Percentiles rank a stretch among this genome's conserved stretches.
Conservation (phyloP, 2,113 vertebrate species). For the Stegostoma tigrinum region DNA sequence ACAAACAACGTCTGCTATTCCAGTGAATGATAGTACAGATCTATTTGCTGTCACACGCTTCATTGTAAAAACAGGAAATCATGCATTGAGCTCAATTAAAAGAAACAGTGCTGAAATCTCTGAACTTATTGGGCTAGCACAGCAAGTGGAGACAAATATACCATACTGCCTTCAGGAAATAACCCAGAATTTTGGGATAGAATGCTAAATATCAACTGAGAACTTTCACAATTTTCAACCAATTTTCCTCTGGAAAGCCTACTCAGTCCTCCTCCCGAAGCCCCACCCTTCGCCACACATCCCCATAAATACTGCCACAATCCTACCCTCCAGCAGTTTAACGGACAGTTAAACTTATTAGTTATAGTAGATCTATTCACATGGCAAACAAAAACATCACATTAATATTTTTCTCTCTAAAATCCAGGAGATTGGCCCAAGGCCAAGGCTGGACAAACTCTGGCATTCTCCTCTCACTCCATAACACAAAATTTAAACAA, state of each 20-base stretch:
- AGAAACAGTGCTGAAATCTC: not conserved
- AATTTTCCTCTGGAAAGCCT: not conserved
- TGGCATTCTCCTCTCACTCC: not conserved
- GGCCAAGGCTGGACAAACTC: not conserved
- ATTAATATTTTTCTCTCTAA: not conserved
- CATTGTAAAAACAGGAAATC: not conserved
- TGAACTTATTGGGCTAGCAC: not conserved
- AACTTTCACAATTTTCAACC: not conserved
- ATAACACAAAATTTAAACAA: conserved; percentile 18
- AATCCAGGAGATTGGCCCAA: not conserved
- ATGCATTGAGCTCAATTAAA: not conserved
- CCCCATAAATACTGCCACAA: not conserved
- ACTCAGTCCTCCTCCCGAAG: not conserved
- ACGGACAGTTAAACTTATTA: not conserved
- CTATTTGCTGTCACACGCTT: not conserved
- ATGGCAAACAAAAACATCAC: not conserved
- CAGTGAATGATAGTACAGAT: not conserved
- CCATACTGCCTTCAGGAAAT: not conserved
- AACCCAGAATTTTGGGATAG: not conserved
- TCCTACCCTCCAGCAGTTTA: not conserved
- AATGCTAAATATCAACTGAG: not conserved
- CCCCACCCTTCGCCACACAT: not conserved
- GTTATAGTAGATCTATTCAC: not conserved
- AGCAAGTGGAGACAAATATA: not conserved
- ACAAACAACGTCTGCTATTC: not conserved